Base-by-base conservation (phyloP, 2,113 vertebrate genomes). In the Lagopus muta region DNA sequence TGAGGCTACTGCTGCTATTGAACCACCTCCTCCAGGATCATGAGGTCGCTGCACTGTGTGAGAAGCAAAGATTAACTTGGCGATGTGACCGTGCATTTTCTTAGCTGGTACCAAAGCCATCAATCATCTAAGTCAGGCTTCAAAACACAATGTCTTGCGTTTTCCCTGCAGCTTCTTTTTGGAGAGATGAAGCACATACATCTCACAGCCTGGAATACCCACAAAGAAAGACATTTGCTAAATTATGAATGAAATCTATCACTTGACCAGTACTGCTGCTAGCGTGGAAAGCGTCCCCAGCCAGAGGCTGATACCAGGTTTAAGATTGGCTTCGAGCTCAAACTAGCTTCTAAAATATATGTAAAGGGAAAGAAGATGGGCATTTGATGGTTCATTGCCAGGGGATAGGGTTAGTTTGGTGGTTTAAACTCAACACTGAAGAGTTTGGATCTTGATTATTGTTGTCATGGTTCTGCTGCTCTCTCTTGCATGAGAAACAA, bases 111-210 rank as follows among this genome's bases (percentile, higher is more conserved):
- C 42, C 57, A 45, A 66, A 93, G 32, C 52, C 78, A 30, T 50
- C 38, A 34, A 52, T 38, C 10, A 3, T 11, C 1, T 60, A 38
- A 86, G 62, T 67, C 15, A 36, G 22, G 17, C 30, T 93, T 80
- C 32, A 72, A 65, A 52, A 13, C 28, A 52, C 60, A 86, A 78
- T n/a, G 24, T 48, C 28, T 27, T 47, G 18, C 25, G 11, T 65
- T 89, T 89, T 74, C 43, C 25, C 61, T 89, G 45, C 34, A 70
- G 17, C 79, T 90, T 82, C 30, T 90, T 17, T 20, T 70, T 11
- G 48, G 52, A 47, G 28, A 83, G 55, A 73, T 60, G 58, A 83
- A 48, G 18, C 24, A 18, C 38, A 28, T 79, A 62, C 27, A 77
- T 34, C 58, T 27, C 28, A 38, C 45, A 50, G 58, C 36, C 24